These are phyloP conservation scores for Metacarcinus magister DNA, from an alignment of 2,888 invertebrate genomes.

Conservation along the genomic window DNA sequence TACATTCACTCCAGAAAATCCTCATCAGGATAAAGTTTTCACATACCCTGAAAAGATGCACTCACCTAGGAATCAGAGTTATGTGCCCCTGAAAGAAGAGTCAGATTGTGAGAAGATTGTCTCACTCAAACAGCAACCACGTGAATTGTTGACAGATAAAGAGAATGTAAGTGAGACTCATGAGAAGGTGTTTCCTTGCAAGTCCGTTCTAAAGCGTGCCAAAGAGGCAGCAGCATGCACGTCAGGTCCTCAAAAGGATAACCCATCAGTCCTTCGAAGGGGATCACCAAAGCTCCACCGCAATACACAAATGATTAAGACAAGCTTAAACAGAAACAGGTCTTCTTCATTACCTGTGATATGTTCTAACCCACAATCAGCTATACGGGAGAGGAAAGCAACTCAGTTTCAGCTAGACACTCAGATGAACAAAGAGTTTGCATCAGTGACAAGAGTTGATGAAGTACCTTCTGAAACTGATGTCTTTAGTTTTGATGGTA, in stretches of 20 bases:
- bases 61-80: background rate
- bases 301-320: slow-evolving; percentile 49
- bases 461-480: background rate
- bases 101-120: background rate
- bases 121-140: background rate
- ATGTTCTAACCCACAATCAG: background rate
- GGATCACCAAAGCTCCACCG: background rate
- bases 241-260: slow-evolving; percentile 10
- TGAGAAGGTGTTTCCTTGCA: background rate
- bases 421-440: background rate
- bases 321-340: background rate
- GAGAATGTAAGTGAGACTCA: background rate
- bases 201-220: background rate
- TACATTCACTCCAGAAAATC: background rate
- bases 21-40: background rate
- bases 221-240: slow-evolving; percentile 11
- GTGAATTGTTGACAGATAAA: background rate
- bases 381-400: background rate
- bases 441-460: background rate
- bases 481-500: slow-evolving; percentile 29
- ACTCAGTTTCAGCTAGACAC: background rate
- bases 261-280: background rate
- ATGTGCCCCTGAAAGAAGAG: background rate
- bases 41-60: background rate
- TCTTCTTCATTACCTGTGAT: slow-evolving; percentile 65